Evolutionary conservation across 2,888 invertebrate genomes (phyloP), one percentile per base, ranked within the genome.

Genomic region (Gandaritis pyraliata): DNA sequence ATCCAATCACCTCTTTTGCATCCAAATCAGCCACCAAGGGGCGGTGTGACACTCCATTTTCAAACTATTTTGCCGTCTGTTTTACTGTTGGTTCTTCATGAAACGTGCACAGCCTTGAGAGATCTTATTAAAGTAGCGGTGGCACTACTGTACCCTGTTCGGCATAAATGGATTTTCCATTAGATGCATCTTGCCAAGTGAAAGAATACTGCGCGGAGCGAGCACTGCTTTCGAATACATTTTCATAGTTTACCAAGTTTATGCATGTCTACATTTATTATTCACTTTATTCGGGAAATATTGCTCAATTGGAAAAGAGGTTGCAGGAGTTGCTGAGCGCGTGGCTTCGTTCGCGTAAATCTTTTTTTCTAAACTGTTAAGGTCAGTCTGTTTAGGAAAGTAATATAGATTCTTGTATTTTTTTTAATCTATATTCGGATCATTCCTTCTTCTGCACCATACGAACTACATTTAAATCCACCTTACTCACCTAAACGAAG

Each of bases 111-210:
- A 64, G 62, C 60, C 57, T 69, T 48, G 63, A 72, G 61, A 75
- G 72, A 70, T 76, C 76, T 74, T 73, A 77, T 75, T 73, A 79
- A 57, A 66, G 68, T 72, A 72, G 72, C 66, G 62, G 72, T 69
- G 74, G 68, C 68, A 64, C 69, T 69, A 72, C 70, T 69, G 73
- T 69, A 70, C 72, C 74, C 72, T 72, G 74, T 75, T 75, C 72
- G 70, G 72, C 72, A 80, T 81, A 85, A 85, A 85, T 85, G 80
- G 81, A 79, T 81, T 85, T 83, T 80, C 81, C 79, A 85, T 86
- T 82, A 80, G 77, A 76, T 74, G 69, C 76, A 72, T 74, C 69
- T 69, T 69, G 70, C 70, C 59, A 63, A 73, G 68, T 70, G 71
- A 73, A 76, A 75, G 76, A 77, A 78, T 72, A 72, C 69, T 63